A percentile compares a stretch with the other conserved stretches of the same genome.
Evolutionary conservation across 2,113 vertebrate species (phyloP).

Genomic region (Abramis brama): DNA sequence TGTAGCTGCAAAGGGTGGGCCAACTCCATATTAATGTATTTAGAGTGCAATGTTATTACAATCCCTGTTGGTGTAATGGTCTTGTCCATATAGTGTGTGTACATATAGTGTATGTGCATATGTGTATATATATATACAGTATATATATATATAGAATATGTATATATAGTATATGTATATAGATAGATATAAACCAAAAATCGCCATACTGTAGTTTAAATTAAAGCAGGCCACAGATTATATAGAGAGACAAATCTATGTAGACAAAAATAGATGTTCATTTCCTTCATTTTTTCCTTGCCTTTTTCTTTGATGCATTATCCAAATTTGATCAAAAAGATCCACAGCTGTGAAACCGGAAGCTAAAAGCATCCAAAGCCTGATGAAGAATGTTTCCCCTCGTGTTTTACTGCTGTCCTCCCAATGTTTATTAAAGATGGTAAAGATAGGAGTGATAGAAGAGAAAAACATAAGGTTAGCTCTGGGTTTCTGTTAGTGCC

Average conservation of each 20-base stretch:
- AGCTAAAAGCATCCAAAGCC: conserved; percentile 4
- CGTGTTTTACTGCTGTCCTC: conserved; percentile 11
- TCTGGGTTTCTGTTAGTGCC: conserved; percentile 2
- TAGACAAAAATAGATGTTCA: not conserved
- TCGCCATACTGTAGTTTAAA: not conserved
- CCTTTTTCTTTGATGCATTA: conserved; percentile 5
- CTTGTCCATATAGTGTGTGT: too few species aligned
- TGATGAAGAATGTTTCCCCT: not conserved
- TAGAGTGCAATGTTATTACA: too few species aligned
- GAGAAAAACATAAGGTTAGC: conserved; percentile 26
- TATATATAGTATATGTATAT: too few species aligned
- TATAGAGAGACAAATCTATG: not conserved
- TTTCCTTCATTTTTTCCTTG: not conserved
- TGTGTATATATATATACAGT: too few species aligned
- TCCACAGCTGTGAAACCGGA: conserved; percentile 8
- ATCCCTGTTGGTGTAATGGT: too few species aligned
- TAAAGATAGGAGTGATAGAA: conserved; percentile 27
- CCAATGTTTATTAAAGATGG: conserved; percentile 50
- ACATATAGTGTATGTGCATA: too few species aligned
- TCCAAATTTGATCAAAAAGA: conserved; percentile 6
- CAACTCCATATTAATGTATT: too few species aligned
- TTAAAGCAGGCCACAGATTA: not conserved
- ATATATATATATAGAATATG: too few species aligned
- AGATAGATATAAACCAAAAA: not conserved
- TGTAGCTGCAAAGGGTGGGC: too few species aligned